Evolutionary conservation across 2,113 vertebrate species (phyloP).

Genomic region (Lagopus muta): DNA sequence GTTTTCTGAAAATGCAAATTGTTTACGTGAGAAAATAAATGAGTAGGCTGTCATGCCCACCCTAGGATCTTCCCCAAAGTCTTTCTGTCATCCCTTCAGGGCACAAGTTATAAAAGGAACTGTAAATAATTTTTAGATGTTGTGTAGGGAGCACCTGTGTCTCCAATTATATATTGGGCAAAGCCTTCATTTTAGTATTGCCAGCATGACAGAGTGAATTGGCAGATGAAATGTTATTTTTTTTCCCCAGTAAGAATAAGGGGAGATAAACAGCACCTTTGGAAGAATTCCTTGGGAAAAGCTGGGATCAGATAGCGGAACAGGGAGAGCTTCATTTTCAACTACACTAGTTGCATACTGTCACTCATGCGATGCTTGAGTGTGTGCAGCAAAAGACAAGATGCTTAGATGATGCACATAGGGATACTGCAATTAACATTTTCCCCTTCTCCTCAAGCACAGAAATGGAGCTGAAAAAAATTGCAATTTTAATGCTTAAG

Average conservation of each 20-base stretch:
- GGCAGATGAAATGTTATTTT: background rate
- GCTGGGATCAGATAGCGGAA: background rate
- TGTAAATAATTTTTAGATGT: background rate
- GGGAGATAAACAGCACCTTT: background rate
- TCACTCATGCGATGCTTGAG: background rate
- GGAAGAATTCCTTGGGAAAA: background rate
- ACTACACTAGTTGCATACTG: background rate
- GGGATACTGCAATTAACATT: background rate
- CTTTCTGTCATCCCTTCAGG: background rate
- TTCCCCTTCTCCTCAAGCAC: background rate
- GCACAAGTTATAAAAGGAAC: background rate
- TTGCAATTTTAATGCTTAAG: background rate
- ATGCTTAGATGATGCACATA: background rate
- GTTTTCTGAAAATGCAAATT: background rate
- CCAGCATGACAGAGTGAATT: background rate
- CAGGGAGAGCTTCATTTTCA: background rate
- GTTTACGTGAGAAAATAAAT: background rate
- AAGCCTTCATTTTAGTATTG: background rate
- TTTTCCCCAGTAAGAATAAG: background rate
- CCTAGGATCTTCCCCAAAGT: background rate
- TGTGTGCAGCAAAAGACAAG: background rate
- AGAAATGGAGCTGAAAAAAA: background rate
- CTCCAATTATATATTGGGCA: background rate
- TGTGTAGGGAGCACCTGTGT: background rate
- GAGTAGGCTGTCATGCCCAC: background rate